Evolutionary conservation across 1,140 invertebrate species (phyloP), one percentile per base, ranked within the genome.

Genomic region (Temnothorax curvispinosus): DNA sequence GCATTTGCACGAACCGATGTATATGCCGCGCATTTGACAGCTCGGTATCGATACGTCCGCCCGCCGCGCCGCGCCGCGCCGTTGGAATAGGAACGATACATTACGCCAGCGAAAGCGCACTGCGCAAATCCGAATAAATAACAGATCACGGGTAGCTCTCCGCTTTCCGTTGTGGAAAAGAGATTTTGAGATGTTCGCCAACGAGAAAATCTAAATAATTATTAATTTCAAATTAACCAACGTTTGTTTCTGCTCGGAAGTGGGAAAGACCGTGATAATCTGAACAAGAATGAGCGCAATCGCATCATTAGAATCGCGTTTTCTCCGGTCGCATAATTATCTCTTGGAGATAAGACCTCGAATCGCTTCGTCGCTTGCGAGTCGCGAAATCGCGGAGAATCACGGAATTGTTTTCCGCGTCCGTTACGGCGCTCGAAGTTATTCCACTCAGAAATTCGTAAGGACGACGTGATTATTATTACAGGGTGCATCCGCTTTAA

Each of bases 21-120:
- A 88, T 86, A 87, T 82, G 56, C 54, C 77, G 15, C 65, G 13
- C n/a, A 32, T 87, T 88, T 85, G 50, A 64, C 58, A 74, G 65
- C 78, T 89, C 52, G 69, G 32, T 87, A 90, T 89, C 85, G 85
- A 65, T 82, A 38, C 54, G 69, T 90, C 69, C 60, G 60, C 8
- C 69, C 60, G 60, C 7, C 27, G 27, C 27, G 27, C 27, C 27
- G 27, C 27, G 27, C 27, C 27, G 27, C 27, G 27, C 27, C 80
- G 75, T 47, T 56, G 62, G 35, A 85, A 78, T 82, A 85, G 52
- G 9, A 47, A 35, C 67, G 62, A 54, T 54, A 35, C 41, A 56
- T 78, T 47, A 65, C 27, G 13, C 47, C 47, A 54, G 2, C 50
- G 8, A 74, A 35, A 81, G 6, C 15, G 15, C 11, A 13, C 11